Evolutionary conservation across 1,140 invertebrate species (phyloP), one percentile per base, ranked within the genome.

Genomic region (Littorina saxatilis): DNA sequence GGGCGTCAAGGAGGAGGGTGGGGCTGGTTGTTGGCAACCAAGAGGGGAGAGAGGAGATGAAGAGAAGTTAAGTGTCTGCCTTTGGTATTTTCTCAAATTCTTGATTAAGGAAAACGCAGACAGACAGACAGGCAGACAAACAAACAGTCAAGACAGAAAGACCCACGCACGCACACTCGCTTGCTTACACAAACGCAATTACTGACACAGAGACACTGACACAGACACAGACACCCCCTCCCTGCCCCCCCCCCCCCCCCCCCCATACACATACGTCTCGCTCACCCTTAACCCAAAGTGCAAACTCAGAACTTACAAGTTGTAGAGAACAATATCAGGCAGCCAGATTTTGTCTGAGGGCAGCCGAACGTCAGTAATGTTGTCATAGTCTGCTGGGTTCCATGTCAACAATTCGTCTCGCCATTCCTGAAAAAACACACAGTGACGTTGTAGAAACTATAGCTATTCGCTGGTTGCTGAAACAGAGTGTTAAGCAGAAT

Each of bases 271-370:
- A 9, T 15, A 9, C 55, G n/a, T 58, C 55, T 15, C 55, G 9
- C 9, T 23, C 55, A 58, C 55, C 55, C 9, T 23, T 23, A 58
- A n/a, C 1, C 17, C 55, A 15, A 23, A 74, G 20, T 35, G 13
- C 5, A 61, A 35, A 15, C 11, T 2, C 0, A 72, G 23, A 27
- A 83, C 84, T 85, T 47, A 85, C 84, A 85, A 85, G 94, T 91
- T 92, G 83, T 93, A 93, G 13, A 93, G 82, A 2, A 91, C 88
- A 83, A 93, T 92, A 81, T 93, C 93, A 1, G 93, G 93, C 27
- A 91, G 91, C 93, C 93, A 93, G 63, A 93, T 92, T 74, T 92
- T 88, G 13, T 85, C 83, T 20, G 91, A 88, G 1, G 93, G 90
- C 2, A 94, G 81, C 43, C 92, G 87, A 40, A 94, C 90, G 72